Percentiles rank a stretch among this genome's conserved stretches.
phyloP scores from a whole-genome alignment of 2,797 vertebrate species.

The Malacoraja senta region DNA sequence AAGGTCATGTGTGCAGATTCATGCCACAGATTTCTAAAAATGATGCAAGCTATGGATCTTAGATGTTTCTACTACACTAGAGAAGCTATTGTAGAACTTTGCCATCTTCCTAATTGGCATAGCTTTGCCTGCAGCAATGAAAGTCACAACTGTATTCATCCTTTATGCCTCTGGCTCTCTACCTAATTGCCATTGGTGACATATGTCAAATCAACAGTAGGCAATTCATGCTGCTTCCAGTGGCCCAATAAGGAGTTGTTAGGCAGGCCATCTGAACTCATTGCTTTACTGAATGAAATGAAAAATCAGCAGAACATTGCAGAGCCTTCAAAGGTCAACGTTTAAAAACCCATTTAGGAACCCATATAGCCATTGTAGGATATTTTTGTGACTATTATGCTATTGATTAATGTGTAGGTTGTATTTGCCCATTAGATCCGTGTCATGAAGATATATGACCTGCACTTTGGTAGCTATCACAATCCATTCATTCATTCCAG shows the following conservation, averaged over 20 bases:
- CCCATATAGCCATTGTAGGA: not conserved
- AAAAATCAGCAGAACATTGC: not conserved
- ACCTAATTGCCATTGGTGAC: not conserved
- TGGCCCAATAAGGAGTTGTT: not conserved
- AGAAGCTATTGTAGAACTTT: not conserved
- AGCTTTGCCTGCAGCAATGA: not conserved
- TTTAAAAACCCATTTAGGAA: too few relatives aligned
- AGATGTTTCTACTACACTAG: not conserved
- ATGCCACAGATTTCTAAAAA: not conserved
- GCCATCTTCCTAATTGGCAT: not conserved
- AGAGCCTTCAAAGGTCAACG: not conserved
- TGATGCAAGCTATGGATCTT: too few relatives aligned
- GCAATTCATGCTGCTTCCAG: not conserved
- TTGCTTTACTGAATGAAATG: not conserved
- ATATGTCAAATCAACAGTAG: not conserved
- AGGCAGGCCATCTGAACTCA: not conserved
- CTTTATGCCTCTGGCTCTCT: not conserved
- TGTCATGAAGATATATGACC: not conserved
- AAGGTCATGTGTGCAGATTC: not conserved
- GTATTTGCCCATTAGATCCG: not conserved
- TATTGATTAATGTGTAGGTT: not conserved
- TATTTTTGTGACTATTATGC: not conserved
- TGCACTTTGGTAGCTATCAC: not conserved
- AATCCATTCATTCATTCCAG: not conserved
- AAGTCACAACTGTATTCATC: slow-evolving; percentile 1